Conservation (phyloP, 1,140 invertebrate species). For the Heliconius congener region DNA sequence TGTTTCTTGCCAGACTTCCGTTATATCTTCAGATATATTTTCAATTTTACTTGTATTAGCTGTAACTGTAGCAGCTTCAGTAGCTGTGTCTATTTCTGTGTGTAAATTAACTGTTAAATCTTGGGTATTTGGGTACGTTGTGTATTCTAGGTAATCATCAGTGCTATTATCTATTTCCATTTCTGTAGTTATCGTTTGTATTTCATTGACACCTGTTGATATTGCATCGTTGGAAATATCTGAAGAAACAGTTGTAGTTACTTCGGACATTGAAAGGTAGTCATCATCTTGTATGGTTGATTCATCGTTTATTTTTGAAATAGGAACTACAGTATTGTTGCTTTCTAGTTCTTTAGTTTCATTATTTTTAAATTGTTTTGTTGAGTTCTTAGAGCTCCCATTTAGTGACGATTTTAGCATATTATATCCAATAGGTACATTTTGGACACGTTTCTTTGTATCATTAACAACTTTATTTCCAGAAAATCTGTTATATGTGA, state of each 20-base stretch:
- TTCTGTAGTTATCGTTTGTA: slow-evolving; percentile 50
- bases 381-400: slow-evolving; percentile 37
- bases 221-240: slow-evolving; percentile 36
- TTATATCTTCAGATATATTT: slow-evolving; percentile 41
- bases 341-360: slow-evolving; percentile 33
- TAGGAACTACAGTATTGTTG: slow-evolving; percentile 22
- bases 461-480: slow-evolving; percentile 59
- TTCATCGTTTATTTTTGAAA: slow-evolving; percentile 43
- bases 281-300: slow-evolving; percentile 57
- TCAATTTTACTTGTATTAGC: slow-evolving; percentile 36
- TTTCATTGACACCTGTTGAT: slow-evolving; percentile 45
- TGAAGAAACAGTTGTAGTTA: slow-evolving; percentile 35
- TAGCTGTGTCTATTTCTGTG: slow-evolving; percentile 44
- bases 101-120: slow-evolving; percentile 41
- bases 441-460: slow-evolving; percentile 72
- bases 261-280: slow-evolving; percentile 60
- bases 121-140: slow-evolving; percentile 54
- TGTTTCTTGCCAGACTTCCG: slow-evolving; percentile 47
- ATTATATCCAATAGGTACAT: slow-evolving; percentile 66
- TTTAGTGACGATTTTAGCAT: slow-evolving; percentile 42
- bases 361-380: slow-evolving; percentile 31
- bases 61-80: slow-evolving; percentile 32
- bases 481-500: slow-evolving; percentile 55
- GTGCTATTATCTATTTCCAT: slow-evolving; percentile 60
- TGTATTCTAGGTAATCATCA: slow-evolving; percentile 68